Base-by-base conservation (phyloP, 2,113 vertebrate species). In the Parus major region DNA sequence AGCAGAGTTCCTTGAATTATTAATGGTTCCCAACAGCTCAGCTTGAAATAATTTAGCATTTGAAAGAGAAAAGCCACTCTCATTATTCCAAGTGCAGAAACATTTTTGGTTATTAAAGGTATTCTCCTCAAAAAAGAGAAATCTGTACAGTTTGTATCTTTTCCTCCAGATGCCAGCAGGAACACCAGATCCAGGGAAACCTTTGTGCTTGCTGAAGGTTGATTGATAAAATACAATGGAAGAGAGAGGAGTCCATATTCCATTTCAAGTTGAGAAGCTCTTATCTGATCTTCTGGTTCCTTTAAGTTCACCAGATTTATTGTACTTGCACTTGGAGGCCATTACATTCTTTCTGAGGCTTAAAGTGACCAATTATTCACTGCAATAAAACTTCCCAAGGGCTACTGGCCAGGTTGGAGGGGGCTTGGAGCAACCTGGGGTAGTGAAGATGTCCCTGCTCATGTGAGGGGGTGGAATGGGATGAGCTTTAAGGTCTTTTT, bases 11-110 rank as follows among this genome's bases (percentile, higher is more conserved):
- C 90, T 93, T 97, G 96, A 97, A 97, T 97, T 97, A 97, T 97
- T 97, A 96, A 96, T 96, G 90, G 93, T 93, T 95, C 96, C 97
- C 97, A 96, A 97, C 94, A 92, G 94, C 94, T 97, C 96, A 95
- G 93, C 90, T 97, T 95, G 97, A 97, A 97, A 96, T 94, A 94
- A 96, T 97, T 97, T 97, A 97, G 94, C 97, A 97, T 96, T 97
- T 97, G 97, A 97, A 97, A 97, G 96, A 73, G 81, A 94, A 96
- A 95, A 96, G 84, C 92, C 93, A 68, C 66, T 95, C 91, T 97
- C 91, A 90, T 97, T 97, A 95, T 97, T 95, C 95, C 94, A 95
- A 96, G 87, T 76, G 82, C 88, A 90, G 93, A 92, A 97, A 93
- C 88, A 95, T 93, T 96, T 93, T 94, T 95, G 82, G 91, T 95